Evolutionary conservation across 2,888 invertebrate species (phyloP).

Genomic region (Hypena proboscidalis): DNA sequence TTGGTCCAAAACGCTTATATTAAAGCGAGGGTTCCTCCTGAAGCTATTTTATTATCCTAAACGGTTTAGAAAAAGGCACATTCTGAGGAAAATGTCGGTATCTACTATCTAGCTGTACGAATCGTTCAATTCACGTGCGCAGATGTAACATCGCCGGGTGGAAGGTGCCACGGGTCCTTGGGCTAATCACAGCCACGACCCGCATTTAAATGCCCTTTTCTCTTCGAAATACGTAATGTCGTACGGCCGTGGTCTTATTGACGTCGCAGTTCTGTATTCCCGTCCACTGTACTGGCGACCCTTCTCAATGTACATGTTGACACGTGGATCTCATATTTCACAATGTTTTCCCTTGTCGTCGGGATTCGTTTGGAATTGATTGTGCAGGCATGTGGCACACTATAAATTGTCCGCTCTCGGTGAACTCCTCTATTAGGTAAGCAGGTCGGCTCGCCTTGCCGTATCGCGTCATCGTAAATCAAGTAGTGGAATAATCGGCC

Average conservation of each 20-base stretch:
- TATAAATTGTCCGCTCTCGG: constrained; percentile 76
- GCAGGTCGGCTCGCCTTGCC: constrained; percentile 61
- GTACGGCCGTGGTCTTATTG: constrained; percentile 56
- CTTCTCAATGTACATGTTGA: constrained; percentile 65
- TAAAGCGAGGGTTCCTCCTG: constrained; percentile 26
- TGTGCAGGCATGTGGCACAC: constrained; percentile 66
- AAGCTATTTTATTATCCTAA: constrained; percentile 46
- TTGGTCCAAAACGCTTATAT: constrained; percentile 35
- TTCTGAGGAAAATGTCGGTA: constrained; percentile 51
- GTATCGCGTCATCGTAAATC: constrained; percentile 82
- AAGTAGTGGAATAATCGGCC: constrained; percentile 79
- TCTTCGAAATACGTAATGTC: constrained; percentile 61
- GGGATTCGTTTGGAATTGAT: constrained; percentile 62
- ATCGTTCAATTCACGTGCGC: constrained; percentile 59
- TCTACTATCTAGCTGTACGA: constrained; percentile 48
- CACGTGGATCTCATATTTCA: constrained; percentile 73
- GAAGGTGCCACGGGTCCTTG: constrained; percentile 56
- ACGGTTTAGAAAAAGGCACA: constrained; percentile 47
- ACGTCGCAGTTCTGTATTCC: constrained; percentile 44
- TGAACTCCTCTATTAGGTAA: constrained; percentile 67
- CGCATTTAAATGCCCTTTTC: constrained; percentile 79
- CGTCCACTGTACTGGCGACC: constrained; percentile 36
- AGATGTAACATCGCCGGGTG: constrained; percentile 60
- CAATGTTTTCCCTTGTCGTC: constrained; percentile 52
- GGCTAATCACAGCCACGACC: constrained; percentile 77